Base-by-base conservation (phyloP, 2,113 vertebrate genomes). In the Leptodactylus fuscus region DNA sequence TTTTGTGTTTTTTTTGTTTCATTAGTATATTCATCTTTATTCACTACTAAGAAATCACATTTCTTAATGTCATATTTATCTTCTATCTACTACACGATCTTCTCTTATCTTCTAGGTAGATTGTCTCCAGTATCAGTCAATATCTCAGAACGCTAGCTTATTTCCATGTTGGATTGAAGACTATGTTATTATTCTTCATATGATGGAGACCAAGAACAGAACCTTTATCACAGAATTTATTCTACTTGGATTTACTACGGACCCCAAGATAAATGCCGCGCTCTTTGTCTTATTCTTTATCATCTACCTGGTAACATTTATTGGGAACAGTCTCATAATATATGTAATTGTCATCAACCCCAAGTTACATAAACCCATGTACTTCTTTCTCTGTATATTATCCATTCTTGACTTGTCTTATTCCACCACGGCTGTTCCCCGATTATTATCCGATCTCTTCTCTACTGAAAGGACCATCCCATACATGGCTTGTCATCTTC, bases 391-490 rank as follows among this genome's bases (percentile, higher is more conserved):
- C 22, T 69, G 65, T 13, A 10, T 69, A 11, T 5, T 69, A 18
- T 69, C 65, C 65, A 20, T 69, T 34, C 65, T 69, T 36, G 65
- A 69, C 44, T 27, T 75, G 24, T 27, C 24, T 74, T 74, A 74
- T 15, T 74, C 71, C 0, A 41, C 70, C 2, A 48, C 70, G 1
- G 70, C 22, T 24, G 24, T 75, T 2, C 41, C 71, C 44, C 44
- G 22, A 49, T 75, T 75, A 32, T 75, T 75, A 18, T 8, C 44
- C 0, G 71, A 75, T 75, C 71, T 75, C n/a, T 44, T 75, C 24
- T 75, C 71, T 15, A 18, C 6, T 18, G 13, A 48, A 3, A 12
- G 44, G n/a, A 75, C 24, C 6, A 75, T 75, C 7, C 41, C 44
- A 18, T 0, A 2, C 6, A 1, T 27, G 4, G 41, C 71, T 48